Base-by-base conservation (phyloP, 2,888 invertebrate species). In the Archips crataeganus region DNA sequence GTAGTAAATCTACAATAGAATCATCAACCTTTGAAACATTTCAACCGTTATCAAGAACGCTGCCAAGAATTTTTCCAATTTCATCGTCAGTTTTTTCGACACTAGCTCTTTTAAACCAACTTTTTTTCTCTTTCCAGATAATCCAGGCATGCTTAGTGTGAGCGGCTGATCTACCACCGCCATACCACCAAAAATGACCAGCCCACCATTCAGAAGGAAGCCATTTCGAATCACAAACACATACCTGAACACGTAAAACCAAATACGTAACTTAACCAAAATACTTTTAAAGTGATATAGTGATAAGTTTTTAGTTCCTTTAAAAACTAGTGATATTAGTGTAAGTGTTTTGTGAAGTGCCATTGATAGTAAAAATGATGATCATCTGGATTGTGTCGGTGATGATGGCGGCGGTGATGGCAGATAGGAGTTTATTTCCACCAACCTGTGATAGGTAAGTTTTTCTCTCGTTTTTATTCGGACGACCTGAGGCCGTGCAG, bases 361-460 rank as follows among this genome's bases (percentile, higher is more conserved):
- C 86, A 89, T 87, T 82, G 65, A 42, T 75, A 71, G 76, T 79
- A 75, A 87, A 83, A 77, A 89, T 89, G 83, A 80, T 76, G 73
- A 83, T 84, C 74, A 85, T 90, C 87, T 87, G 83, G 90, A 87
- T 82, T 75, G 79, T 88, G 70, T 76, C 91, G 76, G 81, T 85
- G 77, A 75, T 77, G 71, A 69, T 79, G 73, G 87, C 83, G 68
- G 85, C 82, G 68, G 90, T 86, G 71, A 86, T 81, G 3, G 88
- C 90, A 9, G 94, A 95, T 78, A 85, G 94, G 81, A 91, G 86
- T 75, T 84, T 84, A 42, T 83, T 94, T 76, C 95, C 95, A 68
- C 95, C 95, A 23, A 93, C 95, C 64, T 95, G 95, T 87, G 89
- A 88, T 84, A 95, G 95, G 95, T 95, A 82, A 94, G 94, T 86